Conservation (phyloP, 2,113 vertebrate genomes). For the Mustela nigripes region DNA sequence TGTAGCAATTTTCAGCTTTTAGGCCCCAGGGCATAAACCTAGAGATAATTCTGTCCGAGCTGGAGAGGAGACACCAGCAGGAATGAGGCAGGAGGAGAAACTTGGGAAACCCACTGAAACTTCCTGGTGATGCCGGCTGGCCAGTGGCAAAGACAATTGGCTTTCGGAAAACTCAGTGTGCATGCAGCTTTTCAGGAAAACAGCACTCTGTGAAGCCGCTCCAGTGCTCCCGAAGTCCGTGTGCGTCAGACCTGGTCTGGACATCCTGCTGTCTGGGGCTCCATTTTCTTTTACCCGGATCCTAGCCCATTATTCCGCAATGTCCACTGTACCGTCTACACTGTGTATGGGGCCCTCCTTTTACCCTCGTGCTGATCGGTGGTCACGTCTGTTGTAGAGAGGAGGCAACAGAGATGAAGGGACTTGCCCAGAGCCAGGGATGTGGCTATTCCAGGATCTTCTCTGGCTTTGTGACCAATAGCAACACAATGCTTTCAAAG, state of each 20-base stretch:
- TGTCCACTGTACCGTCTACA: too few relatives aligned
- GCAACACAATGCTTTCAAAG: not conserved
- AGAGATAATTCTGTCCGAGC: not conserved
- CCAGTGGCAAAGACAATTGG: fast-evolving
- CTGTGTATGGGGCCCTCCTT: not conserved
- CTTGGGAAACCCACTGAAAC: not conserved
- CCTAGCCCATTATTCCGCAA: not conserved
- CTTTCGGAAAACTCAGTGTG: not conserved
- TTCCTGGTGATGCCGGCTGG: not conserved
- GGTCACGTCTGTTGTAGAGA: not conserved
- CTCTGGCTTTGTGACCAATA: not conserved
- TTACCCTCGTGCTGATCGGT: not conserved
- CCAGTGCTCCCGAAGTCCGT: not conserved
- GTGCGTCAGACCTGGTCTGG: not conserved
- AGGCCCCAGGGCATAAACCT: not conserved
- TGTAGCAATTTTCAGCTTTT: not conserved
- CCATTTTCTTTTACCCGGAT: not conserved
- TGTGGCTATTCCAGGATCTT: not conserved
- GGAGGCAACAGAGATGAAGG: not conserved
- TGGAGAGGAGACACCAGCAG: not conserved
- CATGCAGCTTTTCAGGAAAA: not conserved
- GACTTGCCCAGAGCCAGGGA: not conserved
- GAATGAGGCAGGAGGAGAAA: not conserved
- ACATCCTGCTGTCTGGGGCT: not conserved
- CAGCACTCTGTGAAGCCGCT: not conserved